A percentile compares a stretch with the other conserved stretches of the same genome.
phyloP scores from a whole-genome alignment of 2,797 vertebrate species.

The Lates japonicus region DNA sequence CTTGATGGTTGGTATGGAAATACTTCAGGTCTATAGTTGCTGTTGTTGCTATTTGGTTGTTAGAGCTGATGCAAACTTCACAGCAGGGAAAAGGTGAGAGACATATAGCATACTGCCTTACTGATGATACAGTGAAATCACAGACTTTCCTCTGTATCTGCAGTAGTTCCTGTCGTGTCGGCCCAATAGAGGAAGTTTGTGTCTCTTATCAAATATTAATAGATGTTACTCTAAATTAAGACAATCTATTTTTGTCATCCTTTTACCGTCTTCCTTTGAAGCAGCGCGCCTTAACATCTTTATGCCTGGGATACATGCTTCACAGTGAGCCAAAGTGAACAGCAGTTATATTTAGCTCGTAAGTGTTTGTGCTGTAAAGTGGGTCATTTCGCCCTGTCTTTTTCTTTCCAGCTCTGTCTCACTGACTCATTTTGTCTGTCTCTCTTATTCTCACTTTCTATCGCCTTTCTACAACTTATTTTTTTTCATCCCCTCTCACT shows the following conservation, averaged over 20 bases:
- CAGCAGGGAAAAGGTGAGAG: neutral
- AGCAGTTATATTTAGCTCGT: slow-evolving; percentile 70
- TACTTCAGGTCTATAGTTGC: neutral
- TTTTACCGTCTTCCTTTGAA: slow-evolving; percentile 69
- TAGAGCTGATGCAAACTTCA: neutral
- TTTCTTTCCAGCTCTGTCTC: slow-evolving; percentile 43
- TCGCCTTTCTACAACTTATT: slow-evolving; percentile 26
- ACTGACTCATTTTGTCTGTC: slow-evolving; percentile 48
- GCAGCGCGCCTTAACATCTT: slow-evolving; percentile 39
- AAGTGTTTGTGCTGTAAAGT: slow-evolving; percentile 66
- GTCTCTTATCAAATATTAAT: slow-evolving; percentile 71
- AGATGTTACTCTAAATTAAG: slow-evolving; percentile 65
- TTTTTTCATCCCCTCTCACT: slow-evolving; percentile 6
- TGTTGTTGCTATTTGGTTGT: neutral
- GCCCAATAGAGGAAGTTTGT: slow-evolving; percentile 32
- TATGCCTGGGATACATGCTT: slow-evolving; percentile 43
- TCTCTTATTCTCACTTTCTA: slow-evolving; percentile 32
- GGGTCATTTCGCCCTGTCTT: slow-evolving; percentile 65
- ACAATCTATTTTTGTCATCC: slow-evolving; percentile 61
- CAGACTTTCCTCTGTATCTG: slow-evolving; percentile 30
- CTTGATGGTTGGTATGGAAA: neutral
- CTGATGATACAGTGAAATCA: neutral
- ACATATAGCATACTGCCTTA: neutral
- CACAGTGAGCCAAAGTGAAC: slow-evolving; percentile 51
- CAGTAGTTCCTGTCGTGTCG: slow-evolving; percentile 2